A percentile compares a stretch with the other conserved stretches of the same genome.
Conservation (phyloP, 2,797 vertebrate species). For the Enteromius viviparus region DNA sequence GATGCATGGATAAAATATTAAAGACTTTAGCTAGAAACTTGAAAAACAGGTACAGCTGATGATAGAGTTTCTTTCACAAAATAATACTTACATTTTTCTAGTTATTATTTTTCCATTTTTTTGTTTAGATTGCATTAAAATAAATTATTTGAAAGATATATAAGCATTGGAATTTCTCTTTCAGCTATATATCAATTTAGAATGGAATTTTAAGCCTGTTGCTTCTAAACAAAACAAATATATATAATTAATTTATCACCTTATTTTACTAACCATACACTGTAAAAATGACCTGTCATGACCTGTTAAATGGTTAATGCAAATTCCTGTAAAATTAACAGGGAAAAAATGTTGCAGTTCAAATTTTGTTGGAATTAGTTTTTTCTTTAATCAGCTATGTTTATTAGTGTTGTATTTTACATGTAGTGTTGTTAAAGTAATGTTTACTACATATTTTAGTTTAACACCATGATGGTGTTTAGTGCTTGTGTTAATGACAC, state of each 20-base stretch:
- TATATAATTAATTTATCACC: not conserved
- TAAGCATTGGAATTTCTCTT: not conserved
- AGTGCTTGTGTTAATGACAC: too few species aligned
- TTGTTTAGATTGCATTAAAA: not conserved
- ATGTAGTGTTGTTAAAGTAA: too few species aligned
- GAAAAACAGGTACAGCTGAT: not conserved
- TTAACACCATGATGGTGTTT: too few species aligned
- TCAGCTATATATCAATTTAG: not conserved
- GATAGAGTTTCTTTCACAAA: not conserved
- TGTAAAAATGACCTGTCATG: too few species aligned
- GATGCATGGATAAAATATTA: conserved; percentile 25
- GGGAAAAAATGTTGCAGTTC: too few species aligned
- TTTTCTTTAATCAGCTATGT: too few species aligned
- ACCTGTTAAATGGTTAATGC: too few species aligned
- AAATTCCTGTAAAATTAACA: too few species aligned
- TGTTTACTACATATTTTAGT: too few species aligned
- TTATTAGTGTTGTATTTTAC: too few species aligned
- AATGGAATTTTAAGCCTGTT: not conserved
- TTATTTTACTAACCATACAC: too few species aligned
- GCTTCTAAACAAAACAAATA: not conserved
- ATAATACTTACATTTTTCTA: not conserved
- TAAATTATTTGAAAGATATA: not conserved
- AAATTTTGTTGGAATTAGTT: too few species aligned
- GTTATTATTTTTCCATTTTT: not conserved
- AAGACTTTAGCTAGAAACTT: not conserved